These are phyloP conservation scores for Onthophagus taurus DNA, from an alignment of 1,140 invertebrate species.

Conservation along the genomic window DNA sequence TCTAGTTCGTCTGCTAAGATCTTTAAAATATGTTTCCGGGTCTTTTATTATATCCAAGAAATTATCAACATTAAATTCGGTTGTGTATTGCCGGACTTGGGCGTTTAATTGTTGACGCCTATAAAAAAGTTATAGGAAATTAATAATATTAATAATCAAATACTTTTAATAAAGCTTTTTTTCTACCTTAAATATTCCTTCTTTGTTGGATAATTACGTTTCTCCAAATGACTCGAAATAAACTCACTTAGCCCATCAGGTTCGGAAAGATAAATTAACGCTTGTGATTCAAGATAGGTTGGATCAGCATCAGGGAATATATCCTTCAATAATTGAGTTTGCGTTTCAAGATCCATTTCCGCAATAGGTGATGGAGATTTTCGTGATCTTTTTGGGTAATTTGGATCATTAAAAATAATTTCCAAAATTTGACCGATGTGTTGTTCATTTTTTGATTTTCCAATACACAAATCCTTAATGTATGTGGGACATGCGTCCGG, in stretches of 20 bases:
- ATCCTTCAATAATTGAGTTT: constrained; percentile 11
- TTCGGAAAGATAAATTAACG: constrained; percentile 23
- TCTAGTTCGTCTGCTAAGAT: constrained; percentile 26
- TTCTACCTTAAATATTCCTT: constrained; percentile 40
- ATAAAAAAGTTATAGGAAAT: constrained; percentile 8
- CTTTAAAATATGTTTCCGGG: constrained; percentile 42
- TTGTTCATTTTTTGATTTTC: neutral
- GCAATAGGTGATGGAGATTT: too few relatives aligned
- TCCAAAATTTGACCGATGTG: neutral
- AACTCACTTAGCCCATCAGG: constrained; percentile 32
- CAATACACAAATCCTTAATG: neutral
- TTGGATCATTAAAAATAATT: neutral
- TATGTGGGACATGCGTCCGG: constrained; percentile 2
- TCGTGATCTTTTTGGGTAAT: constrained; percentile 1
- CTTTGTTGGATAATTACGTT: constrained; percentile 43
- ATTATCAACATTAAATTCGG: constrained; percentile 40
- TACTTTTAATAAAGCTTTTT: too few relatives aligned
- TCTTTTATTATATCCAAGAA: constrained; percentile 48
- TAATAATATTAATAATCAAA: constrained; percentile 1
- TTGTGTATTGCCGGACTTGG: constrained; percentile 37
- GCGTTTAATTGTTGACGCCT: constrained; percentile 29
- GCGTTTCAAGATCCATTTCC: neutral
- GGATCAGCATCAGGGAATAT: constrained; percentile 45
- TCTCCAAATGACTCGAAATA: constrained; percentile 36
- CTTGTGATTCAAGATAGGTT: constrained; percentile 39